Base-by-base conservation (phyloP, 1,140 invertebrate genomes). In the Dreissena polymorpha region DNA sequence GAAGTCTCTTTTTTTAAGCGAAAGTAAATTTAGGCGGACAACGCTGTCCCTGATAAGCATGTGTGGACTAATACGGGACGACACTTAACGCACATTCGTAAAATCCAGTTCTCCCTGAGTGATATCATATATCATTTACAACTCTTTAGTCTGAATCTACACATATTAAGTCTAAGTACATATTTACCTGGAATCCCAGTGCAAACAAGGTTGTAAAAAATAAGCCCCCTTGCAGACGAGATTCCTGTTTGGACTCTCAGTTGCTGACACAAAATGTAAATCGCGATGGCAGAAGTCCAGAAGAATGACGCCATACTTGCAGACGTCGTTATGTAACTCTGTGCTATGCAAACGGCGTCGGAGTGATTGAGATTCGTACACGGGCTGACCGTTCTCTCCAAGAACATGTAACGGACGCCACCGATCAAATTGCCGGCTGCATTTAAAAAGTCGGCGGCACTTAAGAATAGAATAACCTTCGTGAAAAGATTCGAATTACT, bases 161-260 rank as follows among this genome's bases (percentile, higher is more conserved):
- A 39, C 39, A 39, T 39, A 8, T 39, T 39, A 39, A 39, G 39
- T 39, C 39, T 8, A 39, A 2, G 39, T 39, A 39, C 39, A 39
- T 39, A 75, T 68, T 71, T 80, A 86, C 85, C 69, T 84, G 85
- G 81, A 18, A 86, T 5, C 21, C 75, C 81, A 75, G 76, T 83
- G 39, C 77, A 83, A 12, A 83, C 27, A 2, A 70, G 23, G 21
- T 84, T 75, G 21, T 76, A 68, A 12, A 78, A 39, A n/a, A 76
- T n/a, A 68, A 72, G 10, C 55, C 68, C 64, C 55, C 57, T 60
- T 64, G 65, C 25, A 14, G 65, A 55, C 18, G 67, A 57, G 14
- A 51, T 67, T 7, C 69, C 82, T 27, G 67, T 0, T 71, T 29
- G 25, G 7, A 27, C 23, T 55, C 23, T n/a, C 10, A 50, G 12